Percentiles rank a stretch among this genome's conserved stretches.
Evolutionary conservation across 2,797 vertebrate genomes (phyloP).

Genomic region (Amphiprion clarkii): DNA sequence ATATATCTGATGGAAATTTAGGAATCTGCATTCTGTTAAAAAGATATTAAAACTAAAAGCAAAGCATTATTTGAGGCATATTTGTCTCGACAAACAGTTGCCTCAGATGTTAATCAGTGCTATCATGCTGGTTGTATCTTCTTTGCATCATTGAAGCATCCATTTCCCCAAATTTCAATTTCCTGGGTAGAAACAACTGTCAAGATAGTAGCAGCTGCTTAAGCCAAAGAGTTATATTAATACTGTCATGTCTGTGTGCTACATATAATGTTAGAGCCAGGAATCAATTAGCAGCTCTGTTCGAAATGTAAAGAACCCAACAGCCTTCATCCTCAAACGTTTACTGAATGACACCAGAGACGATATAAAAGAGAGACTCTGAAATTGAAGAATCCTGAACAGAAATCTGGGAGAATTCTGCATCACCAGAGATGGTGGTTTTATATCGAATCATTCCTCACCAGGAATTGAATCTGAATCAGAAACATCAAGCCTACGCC

Average conservation of each 20-base stretch:
- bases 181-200: not conserved
- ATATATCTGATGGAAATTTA: conserved; percentile 5
- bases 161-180: not conserved
- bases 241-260: not conserved
- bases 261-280: no score
- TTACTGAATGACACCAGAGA: not conserved
- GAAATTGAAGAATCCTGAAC: no score
- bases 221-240: not conserved
- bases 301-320: not conserved
- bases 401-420: no score
- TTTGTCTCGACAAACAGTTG: conserved; percentile 20
- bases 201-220: not conserved
- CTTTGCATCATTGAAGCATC: not conserved
- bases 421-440: no score
- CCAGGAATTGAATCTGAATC: no score
- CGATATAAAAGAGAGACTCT: no score
- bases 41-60: conserved; percentile 7
- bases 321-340: not conserved
- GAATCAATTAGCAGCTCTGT: not conserved
- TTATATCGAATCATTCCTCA: no score
- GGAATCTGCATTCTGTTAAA: not conserved
- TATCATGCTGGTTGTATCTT: not conserved
- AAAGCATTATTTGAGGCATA: not conserved
- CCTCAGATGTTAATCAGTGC: not conserved
- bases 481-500: no score